A percentile compares a stretch with the other conserved stretches of the same genome.
phyloP scores from a whole-genome alignment of 2,797 vertebrate genomes.

The Acomys russatus region DNA sequence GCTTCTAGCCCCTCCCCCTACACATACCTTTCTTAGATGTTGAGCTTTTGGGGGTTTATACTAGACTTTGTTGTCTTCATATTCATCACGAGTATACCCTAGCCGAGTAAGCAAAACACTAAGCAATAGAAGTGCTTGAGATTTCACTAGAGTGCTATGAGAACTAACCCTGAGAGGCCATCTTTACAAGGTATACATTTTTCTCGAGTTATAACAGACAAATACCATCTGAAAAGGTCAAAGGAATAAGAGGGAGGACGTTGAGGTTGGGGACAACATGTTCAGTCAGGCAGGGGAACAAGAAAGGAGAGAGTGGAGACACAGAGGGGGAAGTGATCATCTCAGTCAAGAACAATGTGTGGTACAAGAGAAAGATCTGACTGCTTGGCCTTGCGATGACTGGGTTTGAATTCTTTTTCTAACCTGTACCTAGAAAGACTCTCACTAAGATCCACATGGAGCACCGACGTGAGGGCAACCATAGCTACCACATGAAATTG shows the following conservation, averaged over 20 bases:
- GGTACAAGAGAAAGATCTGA: background rate
- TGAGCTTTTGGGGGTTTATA: background rate
- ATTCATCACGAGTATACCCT: background rate
- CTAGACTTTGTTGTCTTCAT: background rate
- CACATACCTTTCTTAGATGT: background rate
- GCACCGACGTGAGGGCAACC: background rate
- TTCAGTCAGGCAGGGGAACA: background rate
- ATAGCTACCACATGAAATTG: background rate
- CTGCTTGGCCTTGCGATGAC: background rate
- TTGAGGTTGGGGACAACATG: background rate
- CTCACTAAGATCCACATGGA: background rate
- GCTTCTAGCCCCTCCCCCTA: background rate
- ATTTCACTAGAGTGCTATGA: rapidly evolving
- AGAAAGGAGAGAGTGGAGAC: background rate
- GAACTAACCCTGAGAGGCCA: background rate
- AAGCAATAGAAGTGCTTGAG: background rate
- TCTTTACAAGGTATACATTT: background rate
- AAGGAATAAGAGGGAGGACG: background rate
- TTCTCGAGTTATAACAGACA: background rate
- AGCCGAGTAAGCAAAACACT: background rate
- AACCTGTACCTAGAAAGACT: background rate
- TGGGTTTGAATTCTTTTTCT: background rate
- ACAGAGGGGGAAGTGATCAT: background rate
- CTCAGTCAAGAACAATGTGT: no score
- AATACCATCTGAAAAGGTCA: background rate